These are phyloP conservation scores for Tetrapedia diversipes DNA, from an alignment of 2,888 invertebrate genomes.

Conservation along the genomic window DNA sequence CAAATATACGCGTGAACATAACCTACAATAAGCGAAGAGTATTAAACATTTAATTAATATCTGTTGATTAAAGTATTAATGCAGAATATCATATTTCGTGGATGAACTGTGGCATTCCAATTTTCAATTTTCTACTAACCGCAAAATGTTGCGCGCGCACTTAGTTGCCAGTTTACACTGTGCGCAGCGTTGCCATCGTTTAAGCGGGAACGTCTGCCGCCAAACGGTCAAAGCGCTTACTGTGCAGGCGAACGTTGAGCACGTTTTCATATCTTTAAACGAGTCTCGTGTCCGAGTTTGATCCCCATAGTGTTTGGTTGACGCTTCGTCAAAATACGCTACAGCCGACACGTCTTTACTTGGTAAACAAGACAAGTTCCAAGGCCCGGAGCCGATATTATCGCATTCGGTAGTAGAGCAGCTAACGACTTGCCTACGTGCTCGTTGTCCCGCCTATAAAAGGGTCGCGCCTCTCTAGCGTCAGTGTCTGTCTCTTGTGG, in stretches of 20 bases:
- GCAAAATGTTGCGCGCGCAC: constrained; percentile 47
- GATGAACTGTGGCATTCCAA: no score
- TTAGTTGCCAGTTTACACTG: constrained; percentile 14
- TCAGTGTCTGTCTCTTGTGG: constrained; percentile 65
- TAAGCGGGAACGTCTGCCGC: constrained; percentile 33
- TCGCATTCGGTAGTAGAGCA: constrained; percentile 69
- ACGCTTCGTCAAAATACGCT: constrained; percentile 31
- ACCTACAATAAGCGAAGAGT: background rate
- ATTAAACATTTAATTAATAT: background rate
- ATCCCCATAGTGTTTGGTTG: background rate
- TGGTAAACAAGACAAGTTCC: constrained; percentile 69
- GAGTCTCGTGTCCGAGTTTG: constrained; percentile 12
- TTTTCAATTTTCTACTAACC: constrained; percentile 32
- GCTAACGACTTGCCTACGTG: constrained; percentile 72
- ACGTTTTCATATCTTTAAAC: background rate
- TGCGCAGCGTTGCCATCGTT: constrained; percentile 29
- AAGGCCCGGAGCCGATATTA: constrained; percentile 71
- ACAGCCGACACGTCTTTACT: constrained; percentile 21
- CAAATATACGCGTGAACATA: background rate
- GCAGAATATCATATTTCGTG: background rate
- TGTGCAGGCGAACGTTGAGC: constrained; percentile 18
- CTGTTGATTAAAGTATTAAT: background rate
- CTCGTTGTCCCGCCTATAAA: constrained; percentile 73
- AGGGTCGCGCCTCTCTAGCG: constrained; percentile 66
- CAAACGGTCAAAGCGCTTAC: constrained; percentile 41